Conservation (phyloP, 2,888 invertebrate species). For the Actias luna region DNA sequence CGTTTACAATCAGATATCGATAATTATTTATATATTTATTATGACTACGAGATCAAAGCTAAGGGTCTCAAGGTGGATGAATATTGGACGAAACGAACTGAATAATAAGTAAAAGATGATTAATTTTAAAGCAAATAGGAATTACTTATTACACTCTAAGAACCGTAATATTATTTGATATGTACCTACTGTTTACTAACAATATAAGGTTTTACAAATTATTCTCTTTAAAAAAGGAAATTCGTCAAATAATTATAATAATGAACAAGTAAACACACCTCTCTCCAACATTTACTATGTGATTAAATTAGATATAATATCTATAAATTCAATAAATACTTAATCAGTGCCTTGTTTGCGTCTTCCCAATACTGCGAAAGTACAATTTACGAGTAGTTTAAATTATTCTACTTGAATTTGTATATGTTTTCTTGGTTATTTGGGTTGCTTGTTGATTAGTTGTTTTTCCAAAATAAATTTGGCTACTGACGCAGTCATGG, state of each 20-base stretch:
- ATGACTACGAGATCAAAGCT: too few relatives aligned
- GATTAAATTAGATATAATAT: slow-evolving; percentile 5
- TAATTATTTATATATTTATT: too few relatives aligned
- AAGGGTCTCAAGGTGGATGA: too few relatives aligned
- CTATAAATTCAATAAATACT: neutral
- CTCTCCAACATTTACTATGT: neutral
- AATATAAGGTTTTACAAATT: neutral
- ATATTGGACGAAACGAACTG: too few relatives aligned
- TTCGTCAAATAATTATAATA: neutral
- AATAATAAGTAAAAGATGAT: too few relatives aligned
- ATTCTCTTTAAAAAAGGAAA: neutral
- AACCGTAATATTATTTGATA: neutral
- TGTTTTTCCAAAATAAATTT: neutral
- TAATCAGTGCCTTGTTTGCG: slow-evolving; percentile 11
- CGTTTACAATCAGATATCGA: too few relatives aligned
- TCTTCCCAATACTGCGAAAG: slow-evolving; percentile 3
- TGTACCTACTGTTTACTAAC: neutral
- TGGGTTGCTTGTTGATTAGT: slow-evolving; percentile 8
- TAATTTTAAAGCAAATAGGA: too few relatives aligned
- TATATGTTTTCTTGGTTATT: slow-evolving; percentile 4
- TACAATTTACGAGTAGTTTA: slow-evolving; percentile 9
- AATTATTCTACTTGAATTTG: slow-evolving; percentile 2
- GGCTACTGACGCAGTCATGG: neutral
- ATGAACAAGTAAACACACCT: neutral
- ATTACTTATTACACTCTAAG: neutral